A percentile compares a stretch with the other conserved stretches of the same genome.
phyloP scores from a whole-genome alignment of 2,113 vertebrate species.

The Vidua macroura region DNA sequence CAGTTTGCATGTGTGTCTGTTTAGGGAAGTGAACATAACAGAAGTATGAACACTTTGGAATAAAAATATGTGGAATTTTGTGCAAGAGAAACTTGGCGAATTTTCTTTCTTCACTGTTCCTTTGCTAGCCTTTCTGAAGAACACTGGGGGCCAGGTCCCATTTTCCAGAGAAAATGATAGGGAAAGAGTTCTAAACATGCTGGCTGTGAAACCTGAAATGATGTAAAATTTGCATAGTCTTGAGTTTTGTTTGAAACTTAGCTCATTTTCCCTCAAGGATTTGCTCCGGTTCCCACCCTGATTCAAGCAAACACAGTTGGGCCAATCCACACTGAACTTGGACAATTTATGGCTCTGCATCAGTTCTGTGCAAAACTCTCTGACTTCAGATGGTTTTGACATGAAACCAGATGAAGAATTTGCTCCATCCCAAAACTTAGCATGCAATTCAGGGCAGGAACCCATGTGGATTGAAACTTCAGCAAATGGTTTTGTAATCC shows the following conservation, averaged over 20 bases:
- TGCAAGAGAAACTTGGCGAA: not conserved
- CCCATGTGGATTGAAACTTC: conserved; percentile 18
- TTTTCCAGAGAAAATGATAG: not conserved
- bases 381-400: conserved; percentile 54
- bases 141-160: not conserved
- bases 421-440: not conserved
- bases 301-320: not conserved
- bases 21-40: not conserved
- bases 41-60: not conserved
- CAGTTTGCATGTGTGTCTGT: not conserved
- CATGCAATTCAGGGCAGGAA: conserved; percentile 23
- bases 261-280: not conserved
- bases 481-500: conserved; percentile 54
- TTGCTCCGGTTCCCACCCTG: conserved; percentile 1
- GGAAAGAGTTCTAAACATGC: not conserved
- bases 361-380: not conserved
- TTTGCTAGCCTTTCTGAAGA: not conserved
- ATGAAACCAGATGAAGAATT: conserved; percentile 57
- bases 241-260: not conserved
- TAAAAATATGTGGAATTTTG: not conserved
- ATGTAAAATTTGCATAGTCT: not conserved
- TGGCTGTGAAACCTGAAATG: conserved; percentile 8
- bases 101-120: not conserved
- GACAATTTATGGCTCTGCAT: conserved; percentile 6
- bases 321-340: not conserved